Conservation (phyloP, 2,113 vertebrate species). For the Myotis brandtii region DNA sequence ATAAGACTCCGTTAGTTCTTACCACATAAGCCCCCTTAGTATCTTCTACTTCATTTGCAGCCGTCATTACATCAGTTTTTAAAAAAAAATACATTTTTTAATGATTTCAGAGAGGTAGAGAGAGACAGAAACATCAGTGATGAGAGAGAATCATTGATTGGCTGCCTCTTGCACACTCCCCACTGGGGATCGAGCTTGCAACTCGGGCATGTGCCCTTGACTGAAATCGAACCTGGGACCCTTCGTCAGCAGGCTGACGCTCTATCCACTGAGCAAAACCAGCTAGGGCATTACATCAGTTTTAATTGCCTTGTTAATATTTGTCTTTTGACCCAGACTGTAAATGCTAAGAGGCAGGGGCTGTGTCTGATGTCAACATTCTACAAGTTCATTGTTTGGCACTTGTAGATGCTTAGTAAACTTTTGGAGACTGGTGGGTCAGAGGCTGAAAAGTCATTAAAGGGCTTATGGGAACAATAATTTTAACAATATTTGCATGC, state of each 20-base stretch:
- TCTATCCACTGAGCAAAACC: too few species aligned
- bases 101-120: too few species aligned
- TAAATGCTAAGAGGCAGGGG: background rate
- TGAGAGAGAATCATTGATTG: too few species aligned
- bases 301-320: background rate
- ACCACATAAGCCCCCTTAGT: background rate
- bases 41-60: background rate
- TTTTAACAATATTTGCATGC: conserved; percentile 5
- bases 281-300: background rate
- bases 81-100: too few species aligned
- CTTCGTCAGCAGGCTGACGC: too few species aligned
- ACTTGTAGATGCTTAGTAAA: background rate
- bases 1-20: background rate
- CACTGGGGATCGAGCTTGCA: too few species aligned
- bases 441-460: conserved; percentile 40
- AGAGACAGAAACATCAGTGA: too few species aligned
- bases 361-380: conserved; percentile 22
- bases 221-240: too few species aligned
- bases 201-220: too few species aligned
- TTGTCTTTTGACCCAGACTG: background rate
- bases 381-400: background rate
- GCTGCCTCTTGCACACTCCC: too few species aligned
- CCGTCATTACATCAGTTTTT: conserved; percentile 2
- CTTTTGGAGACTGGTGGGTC: conserved; percentile 27
- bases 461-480: conserved; percentile 19